A percentile compares a stretch with the other conserved stretches of the same genome.
phyloP scores from a whole-genome alignment of 2,113 vertebrate genomes.

The Aplodontia rufa region DNA sequence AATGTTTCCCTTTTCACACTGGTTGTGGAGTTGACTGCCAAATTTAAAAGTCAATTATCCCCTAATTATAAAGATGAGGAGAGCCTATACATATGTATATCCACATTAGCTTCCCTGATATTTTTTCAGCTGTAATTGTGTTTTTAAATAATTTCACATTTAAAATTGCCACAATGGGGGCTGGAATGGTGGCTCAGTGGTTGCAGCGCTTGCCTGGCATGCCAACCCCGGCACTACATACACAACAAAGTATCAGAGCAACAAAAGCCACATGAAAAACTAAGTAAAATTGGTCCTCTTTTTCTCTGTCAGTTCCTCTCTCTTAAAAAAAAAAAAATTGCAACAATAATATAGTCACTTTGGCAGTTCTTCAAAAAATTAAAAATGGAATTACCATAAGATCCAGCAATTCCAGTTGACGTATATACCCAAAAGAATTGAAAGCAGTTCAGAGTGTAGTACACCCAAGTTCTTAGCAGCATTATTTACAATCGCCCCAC shows the following conservation, averaged over 20 bases:
- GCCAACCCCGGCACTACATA: too few species aligned
- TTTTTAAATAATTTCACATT: constrained; percentile 7
- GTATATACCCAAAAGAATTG: background rate
- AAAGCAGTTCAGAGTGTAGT: background rate
- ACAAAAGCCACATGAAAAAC: too few species aligned
- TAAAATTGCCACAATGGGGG: constrained; percentile 24
- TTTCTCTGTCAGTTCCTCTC: too few species aligned
- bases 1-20: background rate
- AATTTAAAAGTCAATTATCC: background rate
- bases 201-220: too few species aligned
- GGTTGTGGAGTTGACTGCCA: background rate
- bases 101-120: background rate
- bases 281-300: too few species aligned
- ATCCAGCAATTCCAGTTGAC: background rate
- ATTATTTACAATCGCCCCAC: background rate
- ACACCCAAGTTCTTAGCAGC: background rate
- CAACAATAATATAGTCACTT: background rate
- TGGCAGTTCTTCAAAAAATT: background rate
- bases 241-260: too few species aligned
- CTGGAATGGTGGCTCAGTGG: too few species aligned
- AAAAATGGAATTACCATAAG: background rate
- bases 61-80: constrained; percentile 2
- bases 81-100: background rate
- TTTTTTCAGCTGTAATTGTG: background rate
- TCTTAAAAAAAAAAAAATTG: too few species aligned